Evolutionary conservation across 2,888 invertebrate genomes (phyloP).

Genomic region (Orthosia gothica): DNA sequence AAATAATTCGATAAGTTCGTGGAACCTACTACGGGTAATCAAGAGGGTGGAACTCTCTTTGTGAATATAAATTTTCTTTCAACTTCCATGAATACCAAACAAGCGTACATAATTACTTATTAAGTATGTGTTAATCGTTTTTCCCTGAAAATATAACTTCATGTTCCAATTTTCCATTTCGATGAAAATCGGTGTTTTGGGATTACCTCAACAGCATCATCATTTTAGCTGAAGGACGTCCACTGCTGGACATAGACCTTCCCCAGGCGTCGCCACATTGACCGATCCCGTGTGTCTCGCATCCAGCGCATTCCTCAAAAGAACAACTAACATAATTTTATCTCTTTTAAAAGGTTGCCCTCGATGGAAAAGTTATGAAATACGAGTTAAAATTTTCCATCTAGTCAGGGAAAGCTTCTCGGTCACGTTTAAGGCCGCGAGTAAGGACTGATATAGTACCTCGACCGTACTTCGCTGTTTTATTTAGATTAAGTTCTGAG

Average conservation of each 20-base stretch:
- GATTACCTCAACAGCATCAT: too few relatives aligned
- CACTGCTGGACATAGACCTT: too few relatives aligned
- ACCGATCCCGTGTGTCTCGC: too few relatives aligned
- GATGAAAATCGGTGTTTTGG: neutral
- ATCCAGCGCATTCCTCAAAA: too few relatives aligned
- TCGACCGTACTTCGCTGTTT: neutral
- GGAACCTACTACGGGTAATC: neutral
- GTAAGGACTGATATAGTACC: neutral
- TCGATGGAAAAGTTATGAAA: slow-evolving; percentile 2
- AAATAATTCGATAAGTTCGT: neutral
- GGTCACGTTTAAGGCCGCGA: slow-evolving; percentile 40
- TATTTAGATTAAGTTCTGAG: neutral
- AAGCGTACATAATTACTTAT: neutral
- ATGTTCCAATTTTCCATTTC: neutral
- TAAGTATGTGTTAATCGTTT: neutral
- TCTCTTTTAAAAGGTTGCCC: neutral
- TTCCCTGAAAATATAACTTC: neutral
- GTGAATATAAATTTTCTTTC: neutral
- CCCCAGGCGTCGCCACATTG: too few relatives aligned
- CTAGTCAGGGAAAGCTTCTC: neutral
- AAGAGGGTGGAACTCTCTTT: neutral
- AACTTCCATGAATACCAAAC: neutral
- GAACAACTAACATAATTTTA: neutral
- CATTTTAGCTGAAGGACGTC: too few relatives aligned
- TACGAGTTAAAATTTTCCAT: slow-evolving; percentile 11